Base-by-base conservation (phyloP, 2,113 vertebrate genomes). In the Ginglymostoma cirratum region DNA sequence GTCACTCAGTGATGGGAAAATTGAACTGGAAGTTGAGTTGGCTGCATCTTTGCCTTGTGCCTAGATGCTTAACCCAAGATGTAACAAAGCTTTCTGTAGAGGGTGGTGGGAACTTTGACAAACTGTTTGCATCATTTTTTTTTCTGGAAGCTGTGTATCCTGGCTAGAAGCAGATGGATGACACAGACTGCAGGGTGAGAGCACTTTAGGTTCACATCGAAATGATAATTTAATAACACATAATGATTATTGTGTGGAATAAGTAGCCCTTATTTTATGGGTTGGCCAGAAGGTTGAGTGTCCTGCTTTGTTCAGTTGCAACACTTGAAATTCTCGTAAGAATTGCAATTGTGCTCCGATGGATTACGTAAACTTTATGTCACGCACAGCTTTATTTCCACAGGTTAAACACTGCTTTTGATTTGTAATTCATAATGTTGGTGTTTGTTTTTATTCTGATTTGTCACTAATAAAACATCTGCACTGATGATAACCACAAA, bases 171-270 rank as follows among this genome's bases (percentile, higher is more conserved):
- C 67, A 95, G 69, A 30, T 69, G 34, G 42, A n/a, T 45, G 67
- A 95, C 42, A 42, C 24, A 72, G 42, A 95, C 7, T 72, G 21
- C 93, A 95, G 67, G 42, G 67, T 45, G 98, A 98, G 97, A 97
- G 96, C 98, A 97, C 98, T 98, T 98, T 97, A 98, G 97, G 97
- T 98, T 97, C 96, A 96, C 97, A 98, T 97, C 98, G 98, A 98
- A 98, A 98, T 98, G 98, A 98, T 98, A 98, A 98, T 98, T 98
- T 98, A 98, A 98, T 98, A 98, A 98, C 98, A 98, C 97, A 97
- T 97, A 72, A 96, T 96, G 96, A 96, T 96, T 0, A 83, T 48
- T 17, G 30, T 70, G 97, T 97, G 97, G 98, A 98, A 90, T 87
- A 96, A 98, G 97, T 95, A 76, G 97, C 97, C 96, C 97, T 98